These are phyloP conservation scores for Passer domesticus DNA, from an alignment of 2,113 vertebrate genomes.

Conservation along the genomic window DNA sequence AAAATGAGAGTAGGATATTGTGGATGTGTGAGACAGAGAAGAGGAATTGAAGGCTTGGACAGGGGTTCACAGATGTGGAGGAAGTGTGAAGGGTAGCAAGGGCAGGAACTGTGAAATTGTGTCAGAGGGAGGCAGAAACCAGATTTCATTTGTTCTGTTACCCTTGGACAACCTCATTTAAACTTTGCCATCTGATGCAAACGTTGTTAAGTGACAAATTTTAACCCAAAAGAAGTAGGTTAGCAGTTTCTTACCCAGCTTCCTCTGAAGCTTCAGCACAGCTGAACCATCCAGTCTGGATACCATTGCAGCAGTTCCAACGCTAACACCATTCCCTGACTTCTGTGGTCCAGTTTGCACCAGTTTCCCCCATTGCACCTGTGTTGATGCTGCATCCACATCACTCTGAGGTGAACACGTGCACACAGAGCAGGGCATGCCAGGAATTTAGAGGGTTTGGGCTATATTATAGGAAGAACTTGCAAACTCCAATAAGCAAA, in stretches of 20 bases:
- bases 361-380: background rate
- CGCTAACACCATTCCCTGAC: background rate
- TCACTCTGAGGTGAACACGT: rapidly evolving
- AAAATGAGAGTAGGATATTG: background rate
- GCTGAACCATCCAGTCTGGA: background rate
- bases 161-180: background rate
- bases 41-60: background rate
- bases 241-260: background rate
- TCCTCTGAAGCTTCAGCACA: background rate
- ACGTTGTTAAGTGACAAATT: background rate
- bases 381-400: background rate
- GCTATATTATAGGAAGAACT: background rate
- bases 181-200: background rate
- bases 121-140: background rate
- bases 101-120: background rate
- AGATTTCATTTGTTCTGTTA: background rate
- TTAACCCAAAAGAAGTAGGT: background rate
- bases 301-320: background rate
- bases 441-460: background rate
- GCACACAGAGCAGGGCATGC: background rate
- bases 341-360: background rate
- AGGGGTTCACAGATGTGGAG: rapidly evolving
- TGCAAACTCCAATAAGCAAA: background rate
- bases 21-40: background rate
- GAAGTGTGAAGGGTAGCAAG: background rate